Evolutionary conservation across 2,797 vertebrate genomes (phyloP).

Genomic region (Mormyrops attenuatus): DNA sequence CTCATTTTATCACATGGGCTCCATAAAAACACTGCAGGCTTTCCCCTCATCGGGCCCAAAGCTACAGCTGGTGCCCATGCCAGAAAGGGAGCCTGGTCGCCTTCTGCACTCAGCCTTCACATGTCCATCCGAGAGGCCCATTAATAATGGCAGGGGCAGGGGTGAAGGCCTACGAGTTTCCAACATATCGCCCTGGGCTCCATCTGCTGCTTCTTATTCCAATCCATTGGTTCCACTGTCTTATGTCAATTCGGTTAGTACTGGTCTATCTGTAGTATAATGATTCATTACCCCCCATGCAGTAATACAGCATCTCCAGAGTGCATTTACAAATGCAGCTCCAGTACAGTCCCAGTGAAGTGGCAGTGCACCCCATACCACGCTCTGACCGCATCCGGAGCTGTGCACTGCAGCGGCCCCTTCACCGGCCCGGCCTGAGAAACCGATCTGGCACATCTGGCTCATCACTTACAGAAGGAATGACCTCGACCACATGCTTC

Average conservation of each 20-base stretch:
- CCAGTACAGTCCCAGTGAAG: not conserved
- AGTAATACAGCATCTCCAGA: not conserved
- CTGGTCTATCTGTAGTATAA: not conserved
- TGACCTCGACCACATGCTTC: not conserved
- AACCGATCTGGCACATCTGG: slow-evolving; percentile 48
- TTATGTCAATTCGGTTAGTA: not conserved
- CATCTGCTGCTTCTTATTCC: not conserved
- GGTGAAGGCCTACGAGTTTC: not conserved
- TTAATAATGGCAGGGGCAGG: not conserved
- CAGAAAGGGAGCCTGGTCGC: not conserved
- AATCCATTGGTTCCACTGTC: not conserved
- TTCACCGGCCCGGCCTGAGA: slow-evolving; percentile 10
- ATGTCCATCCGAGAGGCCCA: not conserved
- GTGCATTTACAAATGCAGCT: not conserved
- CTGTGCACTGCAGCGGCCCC: not conserved
- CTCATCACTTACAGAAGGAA: slow-evolving; percentile 35
- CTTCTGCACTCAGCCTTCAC: not conserved
- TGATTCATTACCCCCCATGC: not conserved
- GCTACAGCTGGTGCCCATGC: not conserved
- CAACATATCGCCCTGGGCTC: not conserved
- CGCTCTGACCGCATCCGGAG: not conserved
- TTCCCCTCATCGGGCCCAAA: not conserved
- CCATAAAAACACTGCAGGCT: not conserved
- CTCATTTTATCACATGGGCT: not conserved
- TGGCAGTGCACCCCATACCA: not conserved